phyloP scores from a whole-genome alignment of 2,888 invertebrate genomes.

The Drosophila setosimentum region DNA sequence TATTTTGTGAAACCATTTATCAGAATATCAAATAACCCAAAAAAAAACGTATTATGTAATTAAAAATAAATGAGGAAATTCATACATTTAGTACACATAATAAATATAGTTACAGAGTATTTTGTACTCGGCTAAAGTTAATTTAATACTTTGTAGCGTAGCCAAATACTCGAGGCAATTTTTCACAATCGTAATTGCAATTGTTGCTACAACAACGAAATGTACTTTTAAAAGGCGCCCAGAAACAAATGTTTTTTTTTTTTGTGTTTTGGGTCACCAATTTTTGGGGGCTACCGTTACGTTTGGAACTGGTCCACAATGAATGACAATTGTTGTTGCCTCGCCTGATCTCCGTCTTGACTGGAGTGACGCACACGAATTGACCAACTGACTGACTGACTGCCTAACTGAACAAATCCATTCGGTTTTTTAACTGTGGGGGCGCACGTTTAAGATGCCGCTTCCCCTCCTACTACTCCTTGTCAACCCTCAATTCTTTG shows the following conservation, averaged over 20 bases:
- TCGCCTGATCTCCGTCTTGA: constrained; percentile 47
- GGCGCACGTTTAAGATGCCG: constrained; percentile 46
- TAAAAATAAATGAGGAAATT: background rate
- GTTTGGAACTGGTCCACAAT: constrained; percentile 66
- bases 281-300: constrained; percentile 71
- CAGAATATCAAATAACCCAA: background rate
- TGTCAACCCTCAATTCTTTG: constrained; percentile 36
- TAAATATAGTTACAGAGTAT: constrained; percentile 27
- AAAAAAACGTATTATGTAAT: background rate
- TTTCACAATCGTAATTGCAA: constrained; percentile 73
- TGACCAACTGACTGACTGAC: constrained; percentile 55
- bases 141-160: constrained; percentile 37
- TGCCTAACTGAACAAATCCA: constrained; percentile 38
- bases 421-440: constrained; percentile 42
- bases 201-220: constrained; percentile 64
- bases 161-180: constrained; percentile 46
- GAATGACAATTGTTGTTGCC: constrained; percentile 66
- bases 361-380: constrained; percentile 73
- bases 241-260: constrained; percentile 31
- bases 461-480: constrained; percentile 5
- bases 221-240: constrained; percentile 70
- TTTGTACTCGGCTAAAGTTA: constrained; percentile 11
- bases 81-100: background rate
- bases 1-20: background rate
- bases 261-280: constrained; percentile 36